Evolutionary conservation across 2,888 invertebrate genomes (phyloP), one percentile per base, ranked within the genome.

Genomic region (Plebejus melissa): DNA sequence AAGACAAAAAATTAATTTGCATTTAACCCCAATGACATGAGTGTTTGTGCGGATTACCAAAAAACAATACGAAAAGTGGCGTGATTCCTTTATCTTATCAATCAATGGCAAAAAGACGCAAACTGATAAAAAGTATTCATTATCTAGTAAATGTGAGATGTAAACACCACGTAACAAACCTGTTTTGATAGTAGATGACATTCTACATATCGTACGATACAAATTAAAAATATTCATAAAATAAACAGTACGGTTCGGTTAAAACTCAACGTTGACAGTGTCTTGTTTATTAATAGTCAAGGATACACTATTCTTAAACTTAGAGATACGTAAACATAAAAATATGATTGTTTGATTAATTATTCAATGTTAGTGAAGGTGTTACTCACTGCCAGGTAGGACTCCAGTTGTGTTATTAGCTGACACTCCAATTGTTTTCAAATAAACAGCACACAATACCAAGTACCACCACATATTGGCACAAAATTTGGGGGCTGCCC

Each of bases 391-490:
- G 74, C 85, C 88, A 79, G 87, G 80, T 78, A 83, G 81, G 79
- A 84, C 83, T 79, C 83, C 88, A 81, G 87, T 90, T 80, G 79
- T 86, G 80, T 90, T 89, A 50, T 87, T 85, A 79, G 91, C 90
- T 76, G 87, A 82, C 77, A 89, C 91, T 86, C 86, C 90, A 82
- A 89, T 87, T 80, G 89, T 87, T 85, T 90, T 88, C 81, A 87
- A 82, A 82, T 88, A 90, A 79, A 91, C 81, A 83, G 90, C 90
- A 93, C 93, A 91, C 80, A 94, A 83, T 84, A 93, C 86, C 84
- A 92, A 82, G 86, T 90, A 91, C 90, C 90, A 93, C 93, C 93
- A 94, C 94, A 94, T 94, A 85, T 84, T 93, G 88, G 86, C 88
- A 91, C 90, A 85, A 83, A 86, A 90, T 90, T 91, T 90, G 88